phyloP scores from a whole-genome alignment of 2,888 invertebrate genomes.

The Apamea sordens region DNA sequence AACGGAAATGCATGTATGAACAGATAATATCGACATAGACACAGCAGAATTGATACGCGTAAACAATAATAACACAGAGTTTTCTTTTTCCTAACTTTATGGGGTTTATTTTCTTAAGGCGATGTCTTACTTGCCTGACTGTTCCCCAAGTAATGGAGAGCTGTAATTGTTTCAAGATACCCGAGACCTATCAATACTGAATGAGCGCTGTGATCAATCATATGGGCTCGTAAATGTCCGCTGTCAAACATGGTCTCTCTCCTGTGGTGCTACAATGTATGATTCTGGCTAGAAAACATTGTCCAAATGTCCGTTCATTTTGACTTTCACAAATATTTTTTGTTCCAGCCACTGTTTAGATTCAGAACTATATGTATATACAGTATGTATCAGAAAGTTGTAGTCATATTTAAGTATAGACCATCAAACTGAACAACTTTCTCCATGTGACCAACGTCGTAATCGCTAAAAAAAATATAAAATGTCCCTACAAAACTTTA shows the following conservation, averaged over 20 bases:
- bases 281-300: not conserved
- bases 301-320: not conserved
- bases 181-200: constrained; percentile 8
- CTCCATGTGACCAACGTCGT: not conserved
- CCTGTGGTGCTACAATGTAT: not conserved
- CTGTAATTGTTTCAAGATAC: not conserved
- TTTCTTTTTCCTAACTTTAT: constrained; percentile 23
- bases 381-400: not conserved
- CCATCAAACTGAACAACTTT: not conserved
- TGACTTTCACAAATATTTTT: not conserved
- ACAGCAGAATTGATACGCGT: constrained; percentile 36
- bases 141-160: not conserved
- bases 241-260: not conserved
- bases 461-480: not conserved
- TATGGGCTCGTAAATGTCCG: constrained; percentile 33
- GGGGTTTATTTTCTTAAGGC: constrained; percentile 7
- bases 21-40: constrained; percentile 43
- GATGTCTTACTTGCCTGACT: not conserved
- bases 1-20: constrained; percentile 39
- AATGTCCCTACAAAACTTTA: not conserved
- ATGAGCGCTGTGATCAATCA: constrained; percentile 32
- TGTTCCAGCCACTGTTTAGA: not conserved
- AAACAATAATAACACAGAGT: constrained; percentile 3
- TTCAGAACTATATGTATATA: not conserved
- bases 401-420: not conserved